These are phyloP conservation scores for Gephyroberyx darwinii DNA, from an alignment of 2,797 vertebrate genomes.

Conservation along the genomic window DNA sequence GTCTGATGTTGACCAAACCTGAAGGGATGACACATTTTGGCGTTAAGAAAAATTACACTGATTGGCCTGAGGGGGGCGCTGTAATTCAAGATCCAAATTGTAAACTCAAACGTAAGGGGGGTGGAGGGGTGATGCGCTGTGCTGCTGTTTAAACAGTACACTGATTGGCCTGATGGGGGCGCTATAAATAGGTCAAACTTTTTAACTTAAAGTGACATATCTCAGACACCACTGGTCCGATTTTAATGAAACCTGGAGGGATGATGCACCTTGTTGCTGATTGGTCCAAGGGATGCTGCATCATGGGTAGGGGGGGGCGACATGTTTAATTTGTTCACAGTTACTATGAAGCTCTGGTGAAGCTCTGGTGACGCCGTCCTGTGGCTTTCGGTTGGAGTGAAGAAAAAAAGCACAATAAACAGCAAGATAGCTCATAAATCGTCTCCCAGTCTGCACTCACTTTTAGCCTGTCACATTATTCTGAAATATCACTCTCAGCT, in stretches of 20 bases:
- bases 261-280: background rate
- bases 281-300: background rate
- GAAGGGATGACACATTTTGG: too few species aligned
- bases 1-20: too few species aligned
- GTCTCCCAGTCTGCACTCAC: slow-evolving; percentile 22
- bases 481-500: slow-evolving; percentile 56
- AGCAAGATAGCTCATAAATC: slow-evolving; percentile 46
- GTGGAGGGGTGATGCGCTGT: too few species aligned
- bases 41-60: too few species aligned
- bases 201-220: too few species aligned
- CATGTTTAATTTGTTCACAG: slow-evolving; percentile 26
- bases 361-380: slow-evolving; percentile 37
- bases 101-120: too few species aligned
- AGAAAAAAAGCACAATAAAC: slow-evolving; percentile 52
- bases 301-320: too few species aligned
- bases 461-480: slow-evolving; percentile 63
- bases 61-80: too few species aligned
- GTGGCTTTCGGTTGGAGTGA: slow-evolving; percentile 36
- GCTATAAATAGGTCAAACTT: background rate
- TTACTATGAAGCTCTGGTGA: slow-evolving; percentile 6
- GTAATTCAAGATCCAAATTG: too few species aligned
- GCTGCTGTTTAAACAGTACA: background rate
- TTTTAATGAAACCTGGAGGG: slow-evolving; percentile 4
- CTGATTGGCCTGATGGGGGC: background rate
- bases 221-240: background rate